Evolutionary conservation across 2,888 invertebrate genomes (phyloP).

Genomic region (Vandiemenella viatica): DNA sequence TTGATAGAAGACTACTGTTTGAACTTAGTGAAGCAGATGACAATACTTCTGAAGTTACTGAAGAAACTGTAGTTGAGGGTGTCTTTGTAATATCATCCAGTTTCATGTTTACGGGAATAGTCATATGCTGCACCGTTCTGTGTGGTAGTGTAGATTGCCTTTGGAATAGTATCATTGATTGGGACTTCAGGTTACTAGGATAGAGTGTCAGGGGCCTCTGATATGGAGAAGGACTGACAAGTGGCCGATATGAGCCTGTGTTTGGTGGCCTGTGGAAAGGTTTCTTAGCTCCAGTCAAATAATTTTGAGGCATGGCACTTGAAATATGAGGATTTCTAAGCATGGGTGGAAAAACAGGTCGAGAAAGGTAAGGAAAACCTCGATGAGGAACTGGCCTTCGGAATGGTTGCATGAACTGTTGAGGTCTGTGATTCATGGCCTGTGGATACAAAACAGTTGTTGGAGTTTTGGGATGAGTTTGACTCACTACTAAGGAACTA

Average conservation of each 20-base stretch:
- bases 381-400: slow-evolving; percentile 8
- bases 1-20: no score
- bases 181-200: no score
- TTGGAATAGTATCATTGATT: no score
- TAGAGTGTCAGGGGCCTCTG: background rate
- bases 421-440: slow-evolving; percentile 13
- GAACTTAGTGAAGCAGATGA: no score
- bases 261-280: slow-evolving; percentile 11
- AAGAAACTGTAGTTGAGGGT: no score
- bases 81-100: no score
- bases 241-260: background rate
- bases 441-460: slow-evolving; percentile 2
- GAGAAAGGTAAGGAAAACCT: slow-evolving; percentile 3
- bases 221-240: background rate
- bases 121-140: no score
- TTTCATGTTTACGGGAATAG: no score
- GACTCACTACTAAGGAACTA: no score
- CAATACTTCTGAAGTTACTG: no score
- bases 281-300: slow-evolving; percentile 10
- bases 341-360: background rate
- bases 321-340: background rate
- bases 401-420: slow-evolving; percentile 14
- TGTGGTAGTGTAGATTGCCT: no score
- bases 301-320: slow-evolving; percentile 4
- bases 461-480: background rate